Evolutionary conservation across 2,888 invertebrate species (phyloP).

Genomic region (Carcina quercana): DNA sequence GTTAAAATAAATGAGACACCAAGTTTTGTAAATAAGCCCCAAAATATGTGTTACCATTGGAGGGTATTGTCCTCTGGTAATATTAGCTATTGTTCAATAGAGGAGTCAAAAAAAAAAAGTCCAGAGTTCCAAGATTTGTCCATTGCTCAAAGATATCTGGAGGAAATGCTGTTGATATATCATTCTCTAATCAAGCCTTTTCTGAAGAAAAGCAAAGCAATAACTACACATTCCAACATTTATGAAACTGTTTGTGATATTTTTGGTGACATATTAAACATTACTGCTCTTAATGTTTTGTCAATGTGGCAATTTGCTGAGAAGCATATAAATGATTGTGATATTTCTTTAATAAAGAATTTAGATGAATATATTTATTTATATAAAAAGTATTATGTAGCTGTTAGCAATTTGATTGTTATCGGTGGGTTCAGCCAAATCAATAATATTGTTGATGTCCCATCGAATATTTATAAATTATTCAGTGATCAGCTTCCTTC

Average conservation of each 20-base stretch:
- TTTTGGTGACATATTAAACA: conserved; percentile 80
- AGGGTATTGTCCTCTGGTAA: conserved; percentile 63
- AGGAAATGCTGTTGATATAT: conserved; percentile 78
- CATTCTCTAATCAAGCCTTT: conserved; percentile 77
- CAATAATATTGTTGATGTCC: conserved; percentile 76
- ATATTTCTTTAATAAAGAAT: conserved; percentile 80
- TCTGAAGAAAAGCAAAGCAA: conserved; percentile 75
- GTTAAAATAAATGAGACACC: conserved; percentile 37
- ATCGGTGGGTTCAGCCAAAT: conserved; percentile 81
- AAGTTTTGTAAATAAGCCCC: conserved; percentile 44
- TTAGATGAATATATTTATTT: conserved; percentile 82
- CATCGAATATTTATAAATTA: conserved; percentile 68
- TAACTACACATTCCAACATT: conserved; percentile 71
- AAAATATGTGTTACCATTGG: conserved; percentile 65
- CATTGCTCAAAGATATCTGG: conserved; percentile 80
- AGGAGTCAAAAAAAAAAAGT: conserved; percentile 42
- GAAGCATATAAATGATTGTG: conserved; percentile 77
- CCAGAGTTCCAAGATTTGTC: conserved; percentile 70
- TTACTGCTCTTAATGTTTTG: conserved; percentile 79
- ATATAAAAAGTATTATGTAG: conserved; percentile 81
- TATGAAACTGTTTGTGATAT: conserved; percentile 79
- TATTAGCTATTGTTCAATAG: conserved; percentile 61
- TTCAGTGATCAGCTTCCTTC: conserved; percentile 73
- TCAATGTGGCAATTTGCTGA: conserved; percentile 81
- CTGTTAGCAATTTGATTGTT: conserved; percentile 82